Evolutionary conservation across 2,888 invertebrate species (phyloP).

Genomic region (Thereva unica): DNA sequence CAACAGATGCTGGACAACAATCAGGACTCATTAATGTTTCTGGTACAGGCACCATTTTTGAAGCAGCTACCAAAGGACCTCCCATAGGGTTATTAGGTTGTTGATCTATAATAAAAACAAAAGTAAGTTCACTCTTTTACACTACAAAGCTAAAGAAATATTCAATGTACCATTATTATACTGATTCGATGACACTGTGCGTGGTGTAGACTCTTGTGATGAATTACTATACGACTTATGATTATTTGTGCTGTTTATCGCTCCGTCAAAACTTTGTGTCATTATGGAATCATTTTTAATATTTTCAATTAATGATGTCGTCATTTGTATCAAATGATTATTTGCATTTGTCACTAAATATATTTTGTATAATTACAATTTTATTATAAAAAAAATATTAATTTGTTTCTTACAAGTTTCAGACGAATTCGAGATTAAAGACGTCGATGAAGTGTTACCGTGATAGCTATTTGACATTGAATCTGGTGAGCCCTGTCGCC

Average conservation of each 20-base stretch:
- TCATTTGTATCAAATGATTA: constrained; percentile 55
- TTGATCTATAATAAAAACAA: constrained; percentile 48
- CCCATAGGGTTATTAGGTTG: constrained; percentile 47
- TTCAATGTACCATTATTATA: constrained; percentile 50
- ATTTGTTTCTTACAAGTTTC: constrained; percentile 48
- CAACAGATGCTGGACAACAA: constrained; percentile 56
- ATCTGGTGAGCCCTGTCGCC: constrained; percentile 68
- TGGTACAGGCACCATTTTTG: constrained; percentile 85
- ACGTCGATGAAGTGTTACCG: constrained; percentile 53
- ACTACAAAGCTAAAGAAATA: neutral
- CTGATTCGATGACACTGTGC: constrained; percentile 55
- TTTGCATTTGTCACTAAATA: constrained; percentile 44
- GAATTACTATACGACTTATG: constrained; percentile 44
- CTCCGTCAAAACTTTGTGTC: constrained; percentile 69
- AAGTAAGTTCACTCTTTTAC: neutral
- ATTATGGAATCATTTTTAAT: constrained; percentile 60
- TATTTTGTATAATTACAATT: constrained; percentile 28
- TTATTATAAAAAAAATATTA: constrained; percentile 8
- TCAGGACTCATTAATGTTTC: constrained; percentile 87
- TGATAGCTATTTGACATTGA: constrained; percentile 76
- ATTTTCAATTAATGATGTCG: constrained; percentile 58
- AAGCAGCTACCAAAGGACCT: constrained; percentile 74
- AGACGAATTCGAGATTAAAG: constrained; percentile 45
- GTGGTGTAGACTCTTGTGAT: constrained; percentile 55
- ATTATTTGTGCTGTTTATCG: constrained; percentile 47